These are phyloP conservation scores for Synodontis membranacea DNA, from an alignment of 2,113 vertebrate genomes.

Conservation along the genomic window DNA sequence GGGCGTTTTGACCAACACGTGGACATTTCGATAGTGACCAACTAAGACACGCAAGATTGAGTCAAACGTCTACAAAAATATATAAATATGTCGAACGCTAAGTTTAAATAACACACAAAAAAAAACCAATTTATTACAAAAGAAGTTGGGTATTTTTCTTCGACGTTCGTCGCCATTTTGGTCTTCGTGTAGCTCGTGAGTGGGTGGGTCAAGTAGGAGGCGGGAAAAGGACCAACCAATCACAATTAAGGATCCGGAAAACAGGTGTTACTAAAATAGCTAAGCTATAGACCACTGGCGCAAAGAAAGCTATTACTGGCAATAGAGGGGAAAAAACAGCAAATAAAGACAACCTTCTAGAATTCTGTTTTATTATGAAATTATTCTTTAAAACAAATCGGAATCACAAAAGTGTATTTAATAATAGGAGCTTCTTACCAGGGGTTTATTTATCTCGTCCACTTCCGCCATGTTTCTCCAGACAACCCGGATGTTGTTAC, in stretches of 20 bases:
- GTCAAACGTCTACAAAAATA: not conserved
- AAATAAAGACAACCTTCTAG: not conserved
- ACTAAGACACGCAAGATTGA: not conserved
- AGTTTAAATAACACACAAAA: not conserved
- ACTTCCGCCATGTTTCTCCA: constrained; percentile 67
- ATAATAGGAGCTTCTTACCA: constrained; percentile 49
- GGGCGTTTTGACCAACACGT: not conserved
- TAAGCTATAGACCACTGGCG: not conserved
- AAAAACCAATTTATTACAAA: too few species aligned
- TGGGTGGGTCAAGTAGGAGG: not conserved
- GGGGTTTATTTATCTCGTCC: constrained; percentile 67
- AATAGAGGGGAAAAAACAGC: too few species aligned
- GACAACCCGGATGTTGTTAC: constrained; percentile 37
- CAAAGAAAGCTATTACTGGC: not conserved
- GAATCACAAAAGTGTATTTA: not conserved
- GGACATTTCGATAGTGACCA: not conserved
- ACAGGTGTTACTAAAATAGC: not conserved
- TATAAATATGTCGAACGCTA: not conserved
- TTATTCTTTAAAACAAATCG: not conserved
- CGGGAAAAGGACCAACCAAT: not conserved
- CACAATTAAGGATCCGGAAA: not conserved
- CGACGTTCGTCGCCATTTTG: not conserved
- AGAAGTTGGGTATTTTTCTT: not conserved
- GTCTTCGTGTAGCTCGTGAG: not conserved
- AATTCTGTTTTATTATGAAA: not conserved